Percentiles rank a stretch among this genome's conserved stretches.
phyloP scores from a whole-genome alignment of 1,140 invertebrate species.

The Nephila pilipes region DNA sequence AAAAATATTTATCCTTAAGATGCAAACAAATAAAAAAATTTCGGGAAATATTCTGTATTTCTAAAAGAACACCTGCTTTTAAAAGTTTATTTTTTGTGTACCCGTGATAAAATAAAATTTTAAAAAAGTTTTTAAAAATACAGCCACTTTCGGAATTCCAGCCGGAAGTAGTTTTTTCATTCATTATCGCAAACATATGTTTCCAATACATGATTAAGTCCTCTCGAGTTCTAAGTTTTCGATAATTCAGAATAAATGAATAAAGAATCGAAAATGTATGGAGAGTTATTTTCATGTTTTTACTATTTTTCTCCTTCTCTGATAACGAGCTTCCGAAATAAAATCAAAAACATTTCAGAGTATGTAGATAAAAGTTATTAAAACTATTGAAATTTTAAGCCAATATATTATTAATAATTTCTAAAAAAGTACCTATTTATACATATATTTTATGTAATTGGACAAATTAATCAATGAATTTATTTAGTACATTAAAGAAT shows the following conservation, averaged over 20 bases:
- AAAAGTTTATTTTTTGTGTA: no score
- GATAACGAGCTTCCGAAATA: background rate
- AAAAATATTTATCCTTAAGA: no score
- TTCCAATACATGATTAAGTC: background rate
- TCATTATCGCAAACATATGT: background rate
- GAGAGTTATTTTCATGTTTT: background rate
- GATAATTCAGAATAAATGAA: background rate
- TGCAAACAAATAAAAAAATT: no score
- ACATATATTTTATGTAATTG: background rate
- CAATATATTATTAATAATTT: background rate
- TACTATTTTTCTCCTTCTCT: background rate
- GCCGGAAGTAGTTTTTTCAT: background rate
- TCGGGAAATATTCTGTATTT: no score
- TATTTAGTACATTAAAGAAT: background rate
- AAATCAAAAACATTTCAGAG: background rate
- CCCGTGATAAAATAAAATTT: no score
- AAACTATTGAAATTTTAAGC: background rate
- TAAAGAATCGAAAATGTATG: slow-evolving; percentile 5
- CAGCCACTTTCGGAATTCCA: background rate
- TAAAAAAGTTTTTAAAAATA: background rate
- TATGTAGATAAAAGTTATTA: slow-evolving; percentile 1
- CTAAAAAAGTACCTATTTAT: background rate
- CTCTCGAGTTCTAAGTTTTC: background rate
- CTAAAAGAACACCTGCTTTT: no score
- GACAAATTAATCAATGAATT: background rate